Base-by-base conservation (phyloP, 2,797 vertebrate species). In the Fistularia commersonii region DNA sequence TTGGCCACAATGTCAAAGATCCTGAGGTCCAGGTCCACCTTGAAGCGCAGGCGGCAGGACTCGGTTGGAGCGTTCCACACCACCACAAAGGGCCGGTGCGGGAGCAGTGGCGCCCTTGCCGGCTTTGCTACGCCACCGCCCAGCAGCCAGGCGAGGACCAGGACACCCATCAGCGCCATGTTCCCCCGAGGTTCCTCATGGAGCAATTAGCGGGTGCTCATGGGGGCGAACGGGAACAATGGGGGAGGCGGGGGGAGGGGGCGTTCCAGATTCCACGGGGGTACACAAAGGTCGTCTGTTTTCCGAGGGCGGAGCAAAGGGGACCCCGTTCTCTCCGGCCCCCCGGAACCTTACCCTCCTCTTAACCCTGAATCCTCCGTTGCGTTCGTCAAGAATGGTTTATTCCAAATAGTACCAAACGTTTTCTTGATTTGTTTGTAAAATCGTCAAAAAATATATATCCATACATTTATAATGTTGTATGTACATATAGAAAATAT, bases 21-120 rank as follows among this genome's bases (percentile, higher is more conserved):
- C 0, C 87, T 85, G 32, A 98, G 91, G 47, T 96, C 92, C 71
- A 95, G 79, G 74, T 93, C 90, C 66, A 98, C 92, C 10, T 92
- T 89, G 76, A 95, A 97, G 3, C 89, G 87, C 32, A 91, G 75
- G 15, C 86, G 88, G 66, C 95, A 96, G 51, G 92, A 88, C 61
- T 93, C 88, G 0, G 93, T 94, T 0, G 94, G 93, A 0, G 92
- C 92, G 0, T 95, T 96, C 95, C 95, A 97, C 11, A 96, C 81
- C 0, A 94, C 88, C 48, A 91, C 52, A 68, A 97, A 97, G 1
- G 93, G 93, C 33, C 89, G 90, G 53, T 93, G 84, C 38, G 85
- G 83, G 37, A 92, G 74, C 52, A 93, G 62, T 1, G 93, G 93
- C 0, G 77, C 79, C 45, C 23, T 81, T 11, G 90, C 75, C 0